phyloP scores from a whole-genome alignment of 2,113 vertebrate genomes.

The Cricetomys ansorgei region DNA sequence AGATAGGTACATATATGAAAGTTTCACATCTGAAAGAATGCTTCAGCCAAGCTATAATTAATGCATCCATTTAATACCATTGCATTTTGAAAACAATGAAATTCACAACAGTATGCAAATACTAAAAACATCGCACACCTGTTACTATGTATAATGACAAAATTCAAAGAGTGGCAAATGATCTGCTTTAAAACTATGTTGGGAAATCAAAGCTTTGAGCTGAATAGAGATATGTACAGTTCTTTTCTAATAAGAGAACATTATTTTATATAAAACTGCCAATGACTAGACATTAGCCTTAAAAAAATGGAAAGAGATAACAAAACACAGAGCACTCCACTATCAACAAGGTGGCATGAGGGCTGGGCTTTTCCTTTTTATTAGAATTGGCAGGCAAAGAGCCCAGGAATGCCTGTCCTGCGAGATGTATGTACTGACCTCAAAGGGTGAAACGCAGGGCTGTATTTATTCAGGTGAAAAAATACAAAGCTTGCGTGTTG shows the following conservation, averaged over 20 bases:
- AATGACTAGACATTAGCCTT: conserved; percentile 78
- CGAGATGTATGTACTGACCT: conserved; percentile 84
- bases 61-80: conserved; percentile 75
- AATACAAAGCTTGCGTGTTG: conserved; percentile 89
- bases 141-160: conserved; percentile 88
- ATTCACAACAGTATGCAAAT: conserved; percentile 71
- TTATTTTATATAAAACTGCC: neutral
- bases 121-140: conserved; percentile 84
- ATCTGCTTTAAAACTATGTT: conserved; percentile 76
- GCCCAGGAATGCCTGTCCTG: conserved; percentile 61
- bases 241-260: conserved; percentile 76
- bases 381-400: conserved; percentile 66
- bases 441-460: conserved; percentile 88
- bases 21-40: conserved; percentile 3
- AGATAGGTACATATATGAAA: conserved; percentile 41
- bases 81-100: conserved; percentile 79
- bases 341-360: conserved; percentile 70
- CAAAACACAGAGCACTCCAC: conserved; percentile 82
- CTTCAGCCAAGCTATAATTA: conserved; percentile 66
- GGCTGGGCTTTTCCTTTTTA: conserved; percentile 58
- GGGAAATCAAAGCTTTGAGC: conserved; percentile 79
- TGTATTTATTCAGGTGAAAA: conserved; percentile 97
- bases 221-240: conserved; percentile 63
- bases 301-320: conserved; percentile 74
- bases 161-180: conserved; percentile 86